phyloP scores from a whole-genome alignment of 2,113 vertebrate genomes.

The Esox niger region DNA sequence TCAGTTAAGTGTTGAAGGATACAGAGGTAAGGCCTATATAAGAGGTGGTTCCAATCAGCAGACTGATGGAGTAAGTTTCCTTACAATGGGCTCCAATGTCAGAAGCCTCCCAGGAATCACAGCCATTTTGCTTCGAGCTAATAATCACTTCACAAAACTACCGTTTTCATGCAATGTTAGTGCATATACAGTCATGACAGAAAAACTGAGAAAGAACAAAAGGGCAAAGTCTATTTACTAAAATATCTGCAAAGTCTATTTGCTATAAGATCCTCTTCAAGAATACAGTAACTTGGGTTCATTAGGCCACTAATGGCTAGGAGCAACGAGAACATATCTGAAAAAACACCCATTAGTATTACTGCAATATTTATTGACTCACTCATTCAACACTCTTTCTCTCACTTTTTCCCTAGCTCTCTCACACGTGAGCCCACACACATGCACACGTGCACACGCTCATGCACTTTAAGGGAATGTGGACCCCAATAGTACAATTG shows the following conservation, averaged over 20 bases:
- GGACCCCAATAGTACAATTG: too few relatives aligned
- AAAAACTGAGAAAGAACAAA: not conserved
- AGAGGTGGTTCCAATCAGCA: not conserved
- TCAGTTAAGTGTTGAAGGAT: too few relatives aligned
- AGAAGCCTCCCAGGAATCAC: not conserved
- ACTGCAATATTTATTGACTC: slow-evolving; percentile 12
- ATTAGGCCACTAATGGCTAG: too few relatives aligned
- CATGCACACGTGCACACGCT: not conserved
- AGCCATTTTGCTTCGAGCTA: not conserved
- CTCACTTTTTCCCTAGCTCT: not conserved
- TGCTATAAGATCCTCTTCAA: too few relatives aligned
- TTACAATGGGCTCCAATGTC: too few relatives aligned
- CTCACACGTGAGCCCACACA: not conserved
- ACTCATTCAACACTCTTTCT: not conserved
- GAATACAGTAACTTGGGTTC: not conserved
- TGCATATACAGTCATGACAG: not conserved
- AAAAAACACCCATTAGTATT: not conserved
- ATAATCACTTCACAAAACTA: not conserved
- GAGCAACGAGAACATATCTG: too few relatives aligned
- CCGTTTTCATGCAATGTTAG: not conserved
- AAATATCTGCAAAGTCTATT: not conserved
- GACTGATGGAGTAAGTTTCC: too few relatives aligned
- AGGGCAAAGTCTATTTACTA: not conserved
- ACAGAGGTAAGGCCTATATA: not conserved
- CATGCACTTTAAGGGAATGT: too few relatives aligned